These are phyloP conservation scores for Hybos culiciformis DNA, from an alignment of 2,888 invertebrate genomes.

Conservation along the genomic window DNA sequence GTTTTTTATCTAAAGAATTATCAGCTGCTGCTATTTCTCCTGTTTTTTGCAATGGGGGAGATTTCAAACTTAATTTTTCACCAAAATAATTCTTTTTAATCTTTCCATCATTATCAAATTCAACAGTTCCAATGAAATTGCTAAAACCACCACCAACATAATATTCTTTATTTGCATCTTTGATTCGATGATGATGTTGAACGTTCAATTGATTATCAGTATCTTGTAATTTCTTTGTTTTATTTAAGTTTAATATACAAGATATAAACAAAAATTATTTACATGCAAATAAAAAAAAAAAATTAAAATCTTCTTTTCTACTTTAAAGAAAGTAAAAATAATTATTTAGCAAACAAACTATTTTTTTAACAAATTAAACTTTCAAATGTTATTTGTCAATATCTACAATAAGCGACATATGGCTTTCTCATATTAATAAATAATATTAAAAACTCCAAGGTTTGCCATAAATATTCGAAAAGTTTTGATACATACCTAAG, in stretches of 20 bases:
- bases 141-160: neutral
- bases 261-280: constrained; percentile 7
- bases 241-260: constrained; percentile 4
- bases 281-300: constrained; percentile 8
- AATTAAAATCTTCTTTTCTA: constrained; percentile 21
- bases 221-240: constrained; percentile 11
- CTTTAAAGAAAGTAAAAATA: constrained; percentile 11
- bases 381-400: too few relatives aligned
- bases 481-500: too few relatives aligned
- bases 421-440: too few relatives aligned
- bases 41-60: too few relatives aligned
- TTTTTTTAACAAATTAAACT: neutral
- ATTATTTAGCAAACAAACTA: neutral
- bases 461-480: too few relatives aligned
- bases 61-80: too few relatives aligned
- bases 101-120: constrained; percentile 5
- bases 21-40: too few relatives aligned
- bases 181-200: constrained; percentile 49
- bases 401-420: too few relatives aligned
- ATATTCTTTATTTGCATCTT: constrained; percentile 32
- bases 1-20: constrained; percentile 14
- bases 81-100: neutral
- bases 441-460: too few relatives aligned
- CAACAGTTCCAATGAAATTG: constrained; percentile 7
- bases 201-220: constrained; percentile 58